Evolutionary conservation across 2,888 invertebrate species (phyloP), one percentile per base, ranked within the genome.

Genomic region (Notodonta dromedarius): DNA sequence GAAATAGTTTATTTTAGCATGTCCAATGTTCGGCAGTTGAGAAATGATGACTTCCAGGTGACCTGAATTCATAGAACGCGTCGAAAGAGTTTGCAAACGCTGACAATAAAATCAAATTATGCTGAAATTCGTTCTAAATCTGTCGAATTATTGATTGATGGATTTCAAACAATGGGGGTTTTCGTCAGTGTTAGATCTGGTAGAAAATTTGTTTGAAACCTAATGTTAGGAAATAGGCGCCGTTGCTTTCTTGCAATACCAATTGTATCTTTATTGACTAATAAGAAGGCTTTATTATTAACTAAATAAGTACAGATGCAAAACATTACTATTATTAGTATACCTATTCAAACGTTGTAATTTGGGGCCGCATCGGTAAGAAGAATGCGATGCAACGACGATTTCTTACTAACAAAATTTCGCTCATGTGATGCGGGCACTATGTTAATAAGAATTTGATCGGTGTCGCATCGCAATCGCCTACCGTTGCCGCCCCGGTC

Each of bases 1-100:
- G 69, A 73, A 58, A 67, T 67, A 80, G 87, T 89, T 89, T 89
- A 85, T 88, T 86, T 89, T 83, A 83, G 78, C 83, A 70, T 79
- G 83, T 85, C 84, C 74, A 84, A 84, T 80, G 78, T 77, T 73
- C 71, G 77, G 66, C 71, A 76, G 73, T 74, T 74, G 84, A 69
- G 77, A 83, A 85, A 84, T 78, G 88, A 88, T 81, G 78, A 69
- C 73, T 70, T 65, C 70, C 86, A 85, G 85, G 67, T 81, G 87
- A 85, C 86, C 89, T 84, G 42, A 63, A 70, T 74, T 67, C 67
- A 58, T 62, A 44, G 9, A 53, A 62, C 40, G 59, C 60, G 24
- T 52, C 58, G 54, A 61, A 59, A 66, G 56, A 62, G 74, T 76
- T 74, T 73, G 67, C 69, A 63, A 65, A 59, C 63, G 62, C 72